phyloP scores from a whole-genome alignment of 1,140 invertebrate species.

The Eupeodes corollae region DNA sequence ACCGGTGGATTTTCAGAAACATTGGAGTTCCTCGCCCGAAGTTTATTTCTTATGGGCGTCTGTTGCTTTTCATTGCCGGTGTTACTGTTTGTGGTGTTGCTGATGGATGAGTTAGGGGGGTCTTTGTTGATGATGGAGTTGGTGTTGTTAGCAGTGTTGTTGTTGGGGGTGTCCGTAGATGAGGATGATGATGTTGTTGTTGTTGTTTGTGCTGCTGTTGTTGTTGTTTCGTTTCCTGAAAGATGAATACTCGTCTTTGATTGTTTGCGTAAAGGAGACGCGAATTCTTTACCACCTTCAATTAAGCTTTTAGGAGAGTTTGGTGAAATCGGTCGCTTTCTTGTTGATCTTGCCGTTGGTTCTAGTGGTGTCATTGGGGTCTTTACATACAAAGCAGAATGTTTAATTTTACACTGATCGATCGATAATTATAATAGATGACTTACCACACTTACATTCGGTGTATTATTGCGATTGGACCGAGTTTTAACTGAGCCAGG shows the following conservation, averaged over 20 bases:
- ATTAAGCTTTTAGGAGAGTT: not conserved
- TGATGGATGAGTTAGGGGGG: no score
- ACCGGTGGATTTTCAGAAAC: no score
- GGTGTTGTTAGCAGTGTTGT: constrained; percentile 7
- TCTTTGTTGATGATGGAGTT: constrained; percentile 2
- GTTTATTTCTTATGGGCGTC: no score
- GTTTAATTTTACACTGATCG: no score
- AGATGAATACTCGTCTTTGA: not conserved
- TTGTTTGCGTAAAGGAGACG: not conserved
- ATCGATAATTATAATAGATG: no score
- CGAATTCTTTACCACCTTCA: not conserved
- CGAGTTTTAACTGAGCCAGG: no score
- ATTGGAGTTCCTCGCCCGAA: no score
- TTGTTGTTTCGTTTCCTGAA: not conserved
- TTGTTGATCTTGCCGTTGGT: not conserved
- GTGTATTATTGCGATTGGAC: no score
- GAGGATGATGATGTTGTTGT: not conserved
- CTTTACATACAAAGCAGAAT: no score
- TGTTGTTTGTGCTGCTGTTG: no score
- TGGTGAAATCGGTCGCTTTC: not conserved
- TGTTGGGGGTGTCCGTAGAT: not conserved
- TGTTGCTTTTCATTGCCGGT: not conserved
- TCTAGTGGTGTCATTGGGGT: no score
- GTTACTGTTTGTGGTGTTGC: constrained; percentile 1
- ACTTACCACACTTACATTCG: no score